Evolutionary conservation across 1,140 invertebrate genomes (phyloP), one percentile per base, ranked within the genome.

Genomic region (Gryon sp.): DNA sequence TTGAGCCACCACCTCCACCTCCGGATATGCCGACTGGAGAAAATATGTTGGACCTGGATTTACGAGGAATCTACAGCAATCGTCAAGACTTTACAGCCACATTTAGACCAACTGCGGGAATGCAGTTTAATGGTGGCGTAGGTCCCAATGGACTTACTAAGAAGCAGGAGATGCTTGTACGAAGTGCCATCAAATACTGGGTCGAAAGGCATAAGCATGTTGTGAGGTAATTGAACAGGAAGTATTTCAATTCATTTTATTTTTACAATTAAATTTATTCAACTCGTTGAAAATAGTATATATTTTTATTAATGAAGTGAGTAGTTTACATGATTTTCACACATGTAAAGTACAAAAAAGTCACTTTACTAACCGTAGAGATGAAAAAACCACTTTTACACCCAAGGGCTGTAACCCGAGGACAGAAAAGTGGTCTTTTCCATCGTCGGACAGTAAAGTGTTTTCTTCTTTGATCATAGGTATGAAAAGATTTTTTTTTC

Each of bases 111-210:
- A 91, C 91, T n/a, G 91, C 90, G 1, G 92, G 91, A 0, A 91
- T 91, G 53, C 85, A 79, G 15, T 90, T 90, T 3, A 89, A 86
- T 50, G 93, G 93, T 55, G 87, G 88, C 0, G 89, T 90, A 9
- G 90, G 90, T 11, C 94, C 94, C 0, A 95, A 95, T 80, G 94
- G 93, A 0, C 85, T 96, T 15, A 93, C 93, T 0, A 93, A 93
- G 80, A 95, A 95, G 80, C 94, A 95, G 84, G 94, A 95, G 82
- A 90, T 95, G 86, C 88, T 95, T 80, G 94, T 95, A 0, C 89
- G 94, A 76, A 95, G 94, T 20, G 94, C 94, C 32, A 96, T 95
- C 59, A 95, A 95, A 78, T 95, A 96, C 80, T 96, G 95, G 95
- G 95, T 96, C 1, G 95, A 96, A 81, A 87, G 94, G 34, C 95